Evolutionary conservation across 2,113 vertebrate genomes (phyloP).

Genomic region (Vanacampus margaritifer): DNA sequence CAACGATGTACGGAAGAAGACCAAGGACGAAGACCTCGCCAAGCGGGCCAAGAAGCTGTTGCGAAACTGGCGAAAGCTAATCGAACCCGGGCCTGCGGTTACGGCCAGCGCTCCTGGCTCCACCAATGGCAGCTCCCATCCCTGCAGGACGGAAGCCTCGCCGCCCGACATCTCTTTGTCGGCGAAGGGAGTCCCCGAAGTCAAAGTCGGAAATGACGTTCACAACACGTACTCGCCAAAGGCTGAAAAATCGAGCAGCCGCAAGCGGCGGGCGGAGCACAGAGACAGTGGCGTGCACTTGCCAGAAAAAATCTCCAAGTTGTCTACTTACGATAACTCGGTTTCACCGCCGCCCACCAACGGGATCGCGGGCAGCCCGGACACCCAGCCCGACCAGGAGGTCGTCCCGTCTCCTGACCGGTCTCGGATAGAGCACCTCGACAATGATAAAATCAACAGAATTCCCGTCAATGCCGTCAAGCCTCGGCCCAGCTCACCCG

Average conservation of each 20-base stretch:
- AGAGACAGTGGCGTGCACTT: constrained; percentile 83
- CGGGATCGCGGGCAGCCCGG: constrained; percentile 85
- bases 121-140: constrained; percentile 86
- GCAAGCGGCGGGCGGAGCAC: constrained; percentile 85
- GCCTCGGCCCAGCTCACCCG: constrained; percentile 92
- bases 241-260: constrained; percentile 80
- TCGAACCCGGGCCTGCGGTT: constrained; percentile 84
- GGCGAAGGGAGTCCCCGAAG: constrained; percentile 78
- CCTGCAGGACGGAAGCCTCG: constrained; percentile 79
- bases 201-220: constrained; percentile 87
- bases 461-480: constrained; percentile 94
- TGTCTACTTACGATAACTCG: constrained; percentile 78
- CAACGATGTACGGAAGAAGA: constrained; percentile 97
- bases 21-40: constrained; percentile 94
- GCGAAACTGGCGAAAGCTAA: constrained; percentile 94
- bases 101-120: constrained; percentile 68
- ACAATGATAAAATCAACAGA: constrained; percentile 86
- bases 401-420: constrained; percentile 70
- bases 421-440: constrained; percentile 77
- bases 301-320: constrained; percentile 82
- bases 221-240: constrained; percentile 88
- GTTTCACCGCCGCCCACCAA: constrained; percentile 81
- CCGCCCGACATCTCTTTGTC: constrained; percentile 68
- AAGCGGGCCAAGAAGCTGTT: constrained; percentile 97
- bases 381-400: constrained; percentile 79